Conservation (phyloP, 1,140 invertebrate genomes). For the Atta texana region DNA sequence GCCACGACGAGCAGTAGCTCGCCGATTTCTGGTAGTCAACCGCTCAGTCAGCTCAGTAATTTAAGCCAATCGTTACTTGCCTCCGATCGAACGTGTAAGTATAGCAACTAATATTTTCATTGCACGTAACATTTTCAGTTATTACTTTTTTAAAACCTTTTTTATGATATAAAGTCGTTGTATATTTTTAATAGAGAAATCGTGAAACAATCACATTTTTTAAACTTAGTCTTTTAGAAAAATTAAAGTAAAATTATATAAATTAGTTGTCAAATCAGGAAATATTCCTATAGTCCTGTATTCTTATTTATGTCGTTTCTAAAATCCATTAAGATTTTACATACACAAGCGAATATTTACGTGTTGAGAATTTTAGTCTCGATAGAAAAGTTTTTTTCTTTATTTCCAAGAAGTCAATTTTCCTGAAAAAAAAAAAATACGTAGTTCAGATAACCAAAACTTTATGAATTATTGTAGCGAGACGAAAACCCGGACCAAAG, state of each 20-base stretch:
- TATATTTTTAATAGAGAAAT: not conserved
- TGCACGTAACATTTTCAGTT: not conserved
- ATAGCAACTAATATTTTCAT: not conserved
- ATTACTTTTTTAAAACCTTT: slow-evolving; percentile 3
- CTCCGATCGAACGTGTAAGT: slow-evolving; percentile 87
- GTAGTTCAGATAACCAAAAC: not conserved
- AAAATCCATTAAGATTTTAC: not conserved
- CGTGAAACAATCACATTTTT: not conserved
- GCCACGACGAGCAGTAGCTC: slow-evolving; percentile 85
- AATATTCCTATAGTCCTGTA: not conserved
- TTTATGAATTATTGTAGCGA: slow-evolving; percentile 84
- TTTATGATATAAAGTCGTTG: not conserved
- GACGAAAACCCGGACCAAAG: slow-evolving; percentile 91
- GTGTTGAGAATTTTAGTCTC: not conserved
- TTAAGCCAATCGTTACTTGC: slow-evolving; percentile 85
- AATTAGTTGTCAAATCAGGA: not conserved
- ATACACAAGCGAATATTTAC: not conserved
- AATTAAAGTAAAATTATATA: not conserved
- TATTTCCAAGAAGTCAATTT: not conserved
- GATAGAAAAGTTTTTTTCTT: not conserved
- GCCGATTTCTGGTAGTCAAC: slow-evolving; percentile 83
- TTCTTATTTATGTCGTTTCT: not conserved
- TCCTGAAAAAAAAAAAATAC: not conserved
- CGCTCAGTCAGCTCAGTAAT: slow-evolving; percentile 87
- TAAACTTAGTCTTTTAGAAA: not conserved